Conservation (phyloP, 2,113 vertebrate genomes). For the Emydura subglobosa region DNA sequence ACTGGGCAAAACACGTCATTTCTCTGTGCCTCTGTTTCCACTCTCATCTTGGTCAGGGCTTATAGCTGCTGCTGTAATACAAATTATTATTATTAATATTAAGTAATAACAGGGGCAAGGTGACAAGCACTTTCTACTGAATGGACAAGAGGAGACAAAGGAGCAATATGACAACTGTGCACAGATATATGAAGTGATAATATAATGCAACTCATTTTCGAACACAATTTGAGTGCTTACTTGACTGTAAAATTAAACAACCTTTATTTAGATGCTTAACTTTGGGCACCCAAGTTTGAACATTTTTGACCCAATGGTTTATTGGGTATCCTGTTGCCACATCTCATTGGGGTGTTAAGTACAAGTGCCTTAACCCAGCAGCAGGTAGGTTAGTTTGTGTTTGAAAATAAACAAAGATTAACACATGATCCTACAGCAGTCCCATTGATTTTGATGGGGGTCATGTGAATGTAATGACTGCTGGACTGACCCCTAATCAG, state of each 20-base stretch:
- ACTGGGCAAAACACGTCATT: neutral
- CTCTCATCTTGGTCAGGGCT: neutral
- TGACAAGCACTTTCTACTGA: neutral
- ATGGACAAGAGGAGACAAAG: neutral
- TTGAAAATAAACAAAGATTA: neutral
- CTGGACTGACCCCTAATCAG: neutral
- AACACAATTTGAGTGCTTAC: neutral
- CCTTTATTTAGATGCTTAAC: neutral
- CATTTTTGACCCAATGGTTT: neutral
- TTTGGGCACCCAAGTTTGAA: rapidly evolving
- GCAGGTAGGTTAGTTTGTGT: neutral
- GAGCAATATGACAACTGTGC: neutral
- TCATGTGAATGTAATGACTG: neutral
- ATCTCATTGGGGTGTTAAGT: neutral
- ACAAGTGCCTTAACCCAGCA: neutral
- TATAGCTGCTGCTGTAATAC: neutral
- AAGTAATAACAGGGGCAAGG: neutral
- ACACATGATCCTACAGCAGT: neutral
- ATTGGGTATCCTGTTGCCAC: rapidly evolving
- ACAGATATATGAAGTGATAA: neutral
- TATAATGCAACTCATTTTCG: neutral
- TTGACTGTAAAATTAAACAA: neutral
- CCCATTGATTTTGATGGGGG: neutral
- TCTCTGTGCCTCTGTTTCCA: neutral
- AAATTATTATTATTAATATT: neutral